Evolutionary conservation across 2,888 invertebrate genomes (phyloP).

Genomic region (Fragum sueziense): DNA sequence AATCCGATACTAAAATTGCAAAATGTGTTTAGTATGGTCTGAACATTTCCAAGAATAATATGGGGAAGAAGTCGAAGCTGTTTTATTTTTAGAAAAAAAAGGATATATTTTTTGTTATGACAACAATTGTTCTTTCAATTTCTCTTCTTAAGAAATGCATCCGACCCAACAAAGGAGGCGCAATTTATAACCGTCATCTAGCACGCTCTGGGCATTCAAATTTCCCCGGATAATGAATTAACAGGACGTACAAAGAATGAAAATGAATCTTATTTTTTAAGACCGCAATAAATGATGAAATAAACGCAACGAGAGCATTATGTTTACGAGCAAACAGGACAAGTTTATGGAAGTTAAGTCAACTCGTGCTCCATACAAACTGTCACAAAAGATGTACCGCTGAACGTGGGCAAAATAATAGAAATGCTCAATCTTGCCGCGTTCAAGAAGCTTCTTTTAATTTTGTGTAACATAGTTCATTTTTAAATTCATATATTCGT

Average conservation of each 20-base stretch:
- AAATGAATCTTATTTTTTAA: neutral
- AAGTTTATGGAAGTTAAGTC: neutral
- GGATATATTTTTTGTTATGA: neutral
- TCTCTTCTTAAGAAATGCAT: neutral
- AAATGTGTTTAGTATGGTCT: too few relatives aligned
- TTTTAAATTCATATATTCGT: too few relatives aligned
- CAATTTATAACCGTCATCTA: neutral
- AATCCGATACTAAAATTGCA: too few relatives aligned
- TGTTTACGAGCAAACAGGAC: neutral
- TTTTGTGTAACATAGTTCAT: too few relatives aligned
- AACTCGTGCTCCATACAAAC: neutral
- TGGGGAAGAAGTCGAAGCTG: too few relatives aligned
- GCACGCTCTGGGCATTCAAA: neutral
- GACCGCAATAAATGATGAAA: neutral
- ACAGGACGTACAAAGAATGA: neutral
- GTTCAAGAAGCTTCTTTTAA: neutral
- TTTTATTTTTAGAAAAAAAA: too few relatives aligned
- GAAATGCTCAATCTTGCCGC: neutral
- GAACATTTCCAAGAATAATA: too few relatives aligned
- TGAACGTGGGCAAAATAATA: neutral
- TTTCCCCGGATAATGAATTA: neutral
- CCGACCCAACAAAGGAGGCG: neutral
- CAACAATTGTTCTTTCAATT: neutral
- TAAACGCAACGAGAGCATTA: neutral
- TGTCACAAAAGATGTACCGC: neutral